Base-by-base conservation (phyloP, 2,888 invertebrate species). In the Apamea crenata region DNA sequence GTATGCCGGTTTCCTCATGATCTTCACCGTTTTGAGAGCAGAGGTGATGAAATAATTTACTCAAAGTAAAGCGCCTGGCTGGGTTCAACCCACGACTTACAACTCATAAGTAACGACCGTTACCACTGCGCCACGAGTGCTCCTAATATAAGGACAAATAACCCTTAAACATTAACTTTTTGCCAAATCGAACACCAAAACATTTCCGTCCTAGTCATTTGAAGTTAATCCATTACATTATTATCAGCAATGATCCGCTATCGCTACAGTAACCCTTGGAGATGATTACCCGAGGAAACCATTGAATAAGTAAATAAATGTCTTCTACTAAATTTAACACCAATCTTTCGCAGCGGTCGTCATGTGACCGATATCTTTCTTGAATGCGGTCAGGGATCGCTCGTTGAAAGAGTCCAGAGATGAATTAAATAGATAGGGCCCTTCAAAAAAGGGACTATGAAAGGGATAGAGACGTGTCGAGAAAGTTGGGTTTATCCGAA, bases 281-380 rank as follows among this genome's bases (percentile, higher is more conserved):
- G 93, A 95, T 95, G 93, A 94, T 95, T 94, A 95, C 94, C 94
- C 91, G 88, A 75, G 92, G 92, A 91, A 93, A 95, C 93, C 94
- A 92, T 90, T 93, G 94, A 95, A 95, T 93, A 92, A 91, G 91
- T 96, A 95, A 96, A 96, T 96, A 96, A 96, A 96, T 96, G 94
- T 96, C 95, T 96, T 96, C 96, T 96, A 95, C 94, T 96, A 96
- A 96, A 97, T 97, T 97, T 95, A 96, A 95, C 96, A 94, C 93
- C 93, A 94, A 96, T 95, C 96, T 95, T 93, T 93, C 93, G 91
- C 91, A 91, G 93, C 94, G 94, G 89, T 93, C 95, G 94, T 95
- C 95, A 95, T 95, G 95, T 96, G 96, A 93, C 96, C 95, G 96
- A 96, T 96, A 96, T 95, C 95, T 93, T 93, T 90, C 90, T 89